A percentile compares a stretch with the other conserved stretches of the same genome.
phyloP scores from a whole-genome alignment of 2,113 vertebrate species.

The Lanius collurio region DNA sequence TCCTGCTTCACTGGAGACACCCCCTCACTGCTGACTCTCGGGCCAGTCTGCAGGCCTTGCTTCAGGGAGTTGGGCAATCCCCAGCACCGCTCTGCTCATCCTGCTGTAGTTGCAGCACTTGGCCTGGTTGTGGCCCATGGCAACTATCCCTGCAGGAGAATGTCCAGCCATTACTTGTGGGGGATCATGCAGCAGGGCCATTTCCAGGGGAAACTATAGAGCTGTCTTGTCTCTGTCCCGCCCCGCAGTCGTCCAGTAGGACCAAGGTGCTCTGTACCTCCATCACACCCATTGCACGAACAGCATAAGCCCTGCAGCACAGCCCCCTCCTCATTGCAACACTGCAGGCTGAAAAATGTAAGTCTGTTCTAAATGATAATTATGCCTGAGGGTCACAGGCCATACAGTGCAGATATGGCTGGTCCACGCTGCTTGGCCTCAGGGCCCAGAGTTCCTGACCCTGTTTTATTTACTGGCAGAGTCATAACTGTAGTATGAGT shows the following conservation, averaged over 20 bases:
- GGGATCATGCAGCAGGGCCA: background rate
- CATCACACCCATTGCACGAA: background rate
- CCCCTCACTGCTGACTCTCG: background rate
- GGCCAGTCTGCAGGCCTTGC: rapidly evolving
- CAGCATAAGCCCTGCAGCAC: background rate
- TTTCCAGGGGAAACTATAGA: background rate
- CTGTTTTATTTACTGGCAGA: background rate
- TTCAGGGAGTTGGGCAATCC: rapidly evolving
- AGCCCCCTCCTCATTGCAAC: background rate
- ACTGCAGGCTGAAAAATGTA: background rate
- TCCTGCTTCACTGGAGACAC: background rate
- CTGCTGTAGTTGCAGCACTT: background rate
- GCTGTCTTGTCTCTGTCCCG: rapidly evolving
- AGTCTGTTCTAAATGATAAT: background rate
- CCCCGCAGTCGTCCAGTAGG: background rate
- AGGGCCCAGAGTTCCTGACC: background rate
- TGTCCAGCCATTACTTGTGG: background rate
- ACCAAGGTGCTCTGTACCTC: background rate
- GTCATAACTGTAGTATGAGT: background rate
- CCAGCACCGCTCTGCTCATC: rapidly evolving
- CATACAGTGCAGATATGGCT: rapidly evolving
- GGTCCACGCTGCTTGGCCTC: background rate
- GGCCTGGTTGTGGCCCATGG: background rate
- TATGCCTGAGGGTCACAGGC: background rate
- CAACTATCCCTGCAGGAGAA: background rate